Base-by-base conservation (phyloP, 2,888 invertebrate species). In the Aromia moschata region DNA sequence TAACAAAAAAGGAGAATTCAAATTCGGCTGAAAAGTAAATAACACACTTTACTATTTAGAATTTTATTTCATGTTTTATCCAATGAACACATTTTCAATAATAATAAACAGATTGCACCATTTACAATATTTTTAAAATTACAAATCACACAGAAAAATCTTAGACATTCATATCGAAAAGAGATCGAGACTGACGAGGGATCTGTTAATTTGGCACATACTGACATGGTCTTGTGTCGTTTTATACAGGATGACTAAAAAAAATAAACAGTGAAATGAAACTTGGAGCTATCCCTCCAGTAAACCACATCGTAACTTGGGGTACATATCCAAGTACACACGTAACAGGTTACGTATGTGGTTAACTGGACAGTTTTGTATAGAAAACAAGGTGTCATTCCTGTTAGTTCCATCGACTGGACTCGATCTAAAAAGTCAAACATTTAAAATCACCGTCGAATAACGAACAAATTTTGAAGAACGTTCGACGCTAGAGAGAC, bases 81-180 rank as follows among this genome's bases (percentile, higher is more conserved):
- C 78, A 79, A 79, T 80, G 80, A 80, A 80, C 79, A 80, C 79
- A 80, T 80, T 74, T 73, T 80, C 74, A 77, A 77, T 73, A 74
- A 75, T 74, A 74, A 76, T 71, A 71, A 75, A 77, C 78, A 79
- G 76, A 79, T 78, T 77, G 74, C 76, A 75, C 78, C 78, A 78
- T 77, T 76, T 77, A 76, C 73, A 76, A 69, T 71, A 60, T 60
- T 60, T 54, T 64, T 20, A 49, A 33, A 36, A 43, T 33, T 45
- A 56, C 54, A 51, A 49, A 61, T 18, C 54, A 68, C 41, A 47
- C 31, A 56, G 12, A 65, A 41, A 55, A 44, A 53, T 40, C 43
- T 30, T 47, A 60, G 17, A 45, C 37, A 37, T 20, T 12, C 7
- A 43, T 12, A 51, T 38, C n/a, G 14, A 56, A 56, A 58, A 18